Base-by-base conservation (phyloP, 2,113 vertebrate species). In the Dipodomys ordii region DNA sequence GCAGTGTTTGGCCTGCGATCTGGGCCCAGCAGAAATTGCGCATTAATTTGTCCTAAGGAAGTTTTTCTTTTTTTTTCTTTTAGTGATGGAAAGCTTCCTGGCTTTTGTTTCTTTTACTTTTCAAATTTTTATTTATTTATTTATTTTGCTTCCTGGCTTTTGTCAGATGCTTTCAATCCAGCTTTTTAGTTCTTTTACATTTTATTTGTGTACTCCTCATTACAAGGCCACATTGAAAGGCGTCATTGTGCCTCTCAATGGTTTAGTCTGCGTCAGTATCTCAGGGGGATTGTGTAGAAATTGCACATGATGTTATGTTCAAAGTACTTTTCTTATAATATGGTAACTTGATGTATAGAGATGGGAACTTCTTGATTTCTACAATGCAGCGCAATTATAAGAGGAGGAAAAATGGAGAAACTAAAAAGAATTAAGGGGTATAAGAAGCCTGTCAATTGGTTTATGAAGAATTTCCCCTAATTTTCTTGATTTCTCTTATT, bases 71-170 rank as follows among this genome's bases (percentile, higher is more conserved):
- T 39, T 39, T 19, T 46, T 90, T 72, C 57, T 30, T 7, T 64
- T 76, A 35, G 15, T 64, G 74, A 67, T 19, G 27, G 32, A 44
- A 65, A 69, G 20, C 10, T 28, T 93, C 74, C 68, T 95, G 68
- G 46, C 10, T 73, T 90, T 81, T 80, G 44, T 23, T 28, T 13
- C 49, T 18, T 18, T 18, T 15, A 57, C 53, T 57, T 57, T 57
- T 57, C 53, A 57, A 57, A 57, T 92, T 67, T 39, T 27, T 68
- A 57, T 57, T 13, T 57, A 16, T 57, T 18, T 16, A 57, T 57
- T 57, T 19, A 60, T 90, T 72, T 46, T n/a, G 20, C 10, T 28
- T 93, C 74, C 72, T 95, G 68, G 46, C 11, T 77, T 90, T 81
- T 80, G 53, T 23, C n/a, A 49, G 25, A 84, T 71, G 57, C 69